A percentile compares a stretch with the other conserved stretches of the same genome.
Evolutionary conservation across 1,140 invertebrate species (phyloP).

Genomic region (Hyposmocoma kahamanoa): DNA sequence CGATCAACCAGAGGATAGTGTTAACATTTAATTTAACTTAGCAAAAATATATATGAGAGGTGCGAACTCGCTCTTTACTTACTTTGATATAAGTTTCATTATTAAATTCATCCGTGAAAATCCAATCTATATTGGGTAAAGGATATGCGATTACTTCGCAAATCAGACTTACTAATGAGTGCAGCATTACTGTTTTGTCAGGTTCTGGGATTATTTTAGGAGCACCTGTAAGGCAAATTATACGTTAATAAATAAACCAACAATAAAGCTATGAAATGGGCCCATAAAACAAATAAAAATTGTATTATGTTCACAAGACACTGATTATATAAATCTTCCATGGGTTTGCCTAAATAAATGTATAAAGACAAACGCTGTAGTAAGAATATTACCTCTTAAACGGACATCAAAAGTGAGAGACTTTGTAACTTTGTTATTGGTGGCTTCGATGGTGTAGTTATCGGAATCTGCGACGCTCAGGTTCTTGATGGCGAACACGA

Average conservation of each 20-base stretch:
- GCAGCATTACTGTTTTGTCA: slow-evolving; percentile 19
- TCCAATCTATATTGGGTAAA: slow-evolving; percentile 36
- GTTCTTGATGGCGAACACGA: not conserved
- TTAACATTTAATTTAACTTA: too few relatives aligned
- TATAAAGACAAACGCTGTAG: too few relatives aligned
- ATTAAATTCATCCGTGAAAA: slow-evolving; percentile 28
- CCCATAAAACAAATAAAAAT: not conserved
- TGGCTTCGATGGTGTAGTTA: not conserved
- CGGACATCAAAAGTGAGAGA: too few relatives aligned
- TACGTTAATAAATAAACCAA: not conserved
- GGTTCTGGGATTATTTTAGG: slow-evolving; percentile 28
- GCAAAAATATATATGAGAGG: too few relatives aligned
- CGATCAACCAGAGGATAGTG: too few relatives aligned
- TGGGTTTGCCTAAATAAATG: not conserved
- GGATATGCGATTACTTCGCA: slow-evolving; percentile 47
- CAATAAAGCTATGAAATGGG: not conserved
- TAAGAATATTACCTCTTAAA: too few relatives aligned
- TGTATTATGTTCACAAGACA: not conserved
- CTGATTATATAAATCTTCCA: not conserved
- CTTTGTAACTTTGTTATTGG: not conserved
- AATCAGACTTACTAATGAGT: slow-evolving; percentile 22
- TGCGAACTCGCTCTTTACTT: too few relatives aligned
- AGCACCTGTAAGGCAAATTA: slow-evolving; percentile 19
- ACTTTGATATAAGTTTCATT: slow-evolving; percentile 11
- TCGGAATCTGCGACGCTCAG: not conserved